Percentiles rank a stretch among this genome's conserved stretches.
These are phyloP conservation scores for Rynchops niger DNA, from an alignment of 2,113 vertebrate genomes.

Conservation along the genomic window DNA sequence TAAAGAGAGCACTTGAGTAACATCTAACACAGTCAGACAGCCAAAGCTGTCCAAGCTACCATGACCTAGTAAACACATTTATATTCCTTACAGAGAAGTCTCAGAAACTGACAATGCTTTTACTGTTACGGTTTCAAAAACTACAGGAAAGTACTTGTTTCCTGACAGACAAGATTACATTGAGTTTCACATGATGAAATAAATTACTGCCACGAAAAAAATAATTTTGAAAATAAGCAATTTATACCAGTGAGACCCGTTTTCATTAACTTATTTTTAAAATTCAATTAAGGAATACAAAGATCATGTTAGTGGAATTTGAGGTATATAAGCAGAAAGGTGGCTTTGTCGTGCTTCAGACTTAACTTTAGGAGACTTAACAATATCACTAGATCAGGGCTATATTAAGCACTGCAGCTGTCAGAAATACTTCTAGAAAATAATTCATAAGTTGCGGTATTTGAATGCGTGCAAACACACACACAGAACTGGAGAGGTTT, in stretches of 20 bases:
- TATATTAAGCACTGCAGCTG: background rate
- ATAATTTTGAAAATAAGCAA: background rate
- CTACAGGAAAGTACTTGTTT: background rate
- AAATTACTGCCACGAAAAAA: background rate
- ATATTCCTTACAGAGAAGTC: background rate
- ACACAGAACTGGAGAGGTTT: background rate
- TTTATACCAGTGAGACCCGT: background rate
- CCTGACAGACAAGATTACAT: background rate
- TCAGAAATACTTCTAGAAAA: background rate
- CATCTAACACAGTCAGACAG: background rate
- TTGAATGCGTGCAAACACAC: background rate
- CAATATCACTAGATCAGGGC: background rate
- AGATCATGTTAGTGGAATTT: background rate
- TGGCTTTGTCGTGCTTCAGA: background rate
- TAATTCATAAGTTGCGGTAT: background rate
- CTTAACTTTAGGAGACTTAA: background rate
- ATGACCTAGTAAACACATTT: background rate
- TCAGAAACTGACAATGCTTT: background rate
- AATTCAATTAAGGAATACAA: background rate
- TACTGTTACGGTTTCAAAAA: background rate
- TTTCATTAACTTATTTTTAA: background rate
- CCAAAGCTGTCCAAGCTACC: background rate
- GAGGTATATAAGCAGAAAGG: background rate
- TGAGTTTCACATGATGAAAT: background rate
- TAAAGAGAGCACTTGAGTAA: conserved; percentile 1